phyloP scores from a whole-genome alignment of 2,797 vertebrate genomes.

The Cryptoprocta ferox region DNA sequence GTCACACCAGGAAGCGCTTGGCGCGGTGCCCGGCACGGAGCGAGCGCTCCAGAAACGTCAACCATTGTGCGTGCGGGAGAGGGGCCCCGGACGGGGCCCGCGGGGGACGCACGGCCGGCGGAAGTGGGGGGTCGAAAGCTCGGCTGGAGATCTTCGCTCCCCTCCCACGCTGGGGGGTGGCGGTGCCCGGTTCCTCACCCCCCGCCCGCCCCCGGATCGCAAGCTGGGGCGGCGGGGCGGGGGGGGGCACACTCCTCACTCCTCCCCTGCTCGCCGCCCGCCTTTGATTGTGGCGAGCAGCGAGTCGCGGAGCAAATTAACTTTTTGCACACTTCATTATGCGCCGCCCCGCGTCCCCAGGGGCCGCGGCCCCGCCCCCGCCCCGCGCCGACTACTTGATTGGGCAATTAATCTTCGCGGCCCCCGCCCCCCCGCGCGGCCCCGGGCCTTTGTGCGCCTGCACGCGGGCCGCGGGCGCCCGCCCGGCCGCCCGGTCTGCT shows the following conservation, averaged over 20 bases:
- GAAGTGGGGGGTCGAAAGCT: neutral
- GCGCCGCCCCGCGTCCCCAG: constrained; percentile 82
- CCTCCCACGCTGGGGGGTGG: neutral
- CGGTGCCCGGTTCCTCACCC: neutral
- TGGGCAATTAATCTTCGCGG: constrained; percentile 93
- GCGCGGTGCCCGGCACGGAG: neutral
- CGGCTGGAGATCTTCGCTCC: neutral
- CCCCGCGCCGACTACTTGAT: constrained; percentile 90
- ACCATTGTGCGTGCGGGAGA: neutral
- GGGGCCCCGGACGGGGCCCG: neutral
- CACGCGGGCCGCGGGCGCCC: constrained; percentile 62
- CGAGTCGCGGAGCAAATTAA: constrained; percentile 94
- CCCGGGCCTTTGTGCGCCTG: constrained; percentile 84
- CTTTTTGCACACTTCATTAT: constrained; percentile 95
- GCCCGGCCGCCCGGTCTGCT: constrained; percentile 83
- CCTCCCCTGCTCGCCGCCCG: neutral
- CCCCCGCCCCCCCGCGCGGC: constrained; percentile 83
- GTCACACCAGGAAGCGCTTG: neutral
- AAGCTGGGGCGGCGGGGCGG: neutral
- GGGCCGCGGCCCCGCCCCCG: constrained; percentile 88
- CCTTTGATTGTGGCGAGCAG: constrained; percentile 83
- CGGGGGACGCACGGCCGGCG: neutral
- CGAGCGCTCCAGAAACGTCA: constrained; percentile 55
- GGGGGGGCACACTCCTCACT: neutral
- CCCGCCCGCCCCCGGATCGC: neutral